These are phyloP conservation scores for Cettia cetti DNA, from an alignment of 2,113 vertebrate genomes.

Conservation along the genomic window DNA sequence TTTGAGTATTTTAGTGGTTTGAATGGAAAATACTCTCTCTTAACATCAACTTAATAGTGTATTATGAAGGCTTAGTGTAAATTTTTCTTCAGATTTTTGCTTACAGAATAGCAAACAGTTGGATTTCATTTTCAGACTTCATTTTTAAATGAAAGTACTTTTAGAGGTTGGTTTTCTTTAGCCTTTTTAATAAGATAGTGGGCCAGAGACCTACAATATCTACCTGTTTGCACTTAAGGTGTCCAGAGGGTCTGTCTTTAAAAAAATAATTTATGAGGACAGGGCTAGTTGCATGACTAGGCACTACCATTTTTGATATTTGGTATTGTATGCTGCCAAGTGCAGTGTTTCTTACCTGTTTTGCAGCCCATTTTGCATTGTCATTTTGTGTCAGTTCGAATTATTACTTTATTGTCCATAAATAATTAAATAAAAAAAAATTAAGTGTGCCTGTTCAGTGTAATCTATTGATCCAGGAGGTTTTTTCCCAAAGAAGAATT, in stretches of 20 bases:
- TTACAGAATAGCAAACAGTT: not conserved
- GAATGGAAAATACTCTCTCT: not conserved
- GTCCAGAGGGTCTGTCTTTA: not conserved
- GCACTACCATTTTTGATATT: not conserved
- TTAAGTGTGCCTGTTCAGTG: not conserved
- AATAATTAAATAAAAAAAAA: not conserved
- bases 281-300: not conserved
- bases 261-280: not conserved
- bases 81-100: not conserved
- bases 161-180: not conserved
- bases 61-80: not conserved
- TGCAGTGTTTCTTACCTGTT: not conserved
- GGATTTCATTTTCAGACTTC: not conserved
- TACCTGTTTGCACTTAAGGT: not conserved
- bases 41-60: not conserved
- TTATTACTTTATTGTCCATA: not conserved
- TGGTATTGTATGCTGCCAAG: not conserved
- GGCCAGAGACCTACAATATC: not conserved
- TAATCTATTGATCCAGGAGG: not conserved
- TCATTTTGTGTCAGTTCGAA: not conserved
- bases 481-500: not conserved
- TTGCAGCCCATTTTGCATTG: not conserved
- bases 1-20: not conserved
- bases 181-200: not conserved
- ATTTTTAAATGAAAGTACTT: not conserved